Evolutionary conservation across 2,113 vertebrate species (phyloP).

Genomic region (Sialia sialis): DNA sequence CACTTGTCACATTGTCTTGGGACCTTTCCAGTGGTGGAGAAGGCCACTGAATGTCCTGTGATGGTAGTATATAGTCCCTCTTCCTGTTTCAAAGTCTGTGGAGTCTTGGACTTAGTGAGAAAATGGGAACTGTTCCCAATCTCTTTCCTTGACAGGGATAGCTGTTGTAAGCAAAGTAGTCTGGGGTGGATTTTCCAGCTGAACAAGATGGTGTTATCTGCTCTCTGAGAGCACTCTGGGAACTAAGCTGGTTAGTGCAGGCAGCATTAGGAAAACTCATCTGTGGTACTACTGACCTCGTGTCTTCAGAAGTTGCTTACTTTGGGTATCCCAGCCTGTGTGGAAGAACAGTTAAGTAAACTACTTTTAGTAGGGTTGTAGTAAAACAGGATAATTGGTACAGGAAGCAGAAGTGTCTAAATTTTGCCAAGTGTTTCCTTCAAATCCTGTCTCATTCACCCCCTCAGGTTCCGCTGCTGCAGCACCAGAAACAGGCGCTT

Average conservation of each 20-base stretch:
- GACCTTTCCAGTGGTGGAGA: neutral
- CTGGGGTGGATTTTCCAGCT: neutral
- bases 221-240: neutral
- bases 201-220: accelerated
- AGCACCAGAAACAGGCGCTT: conserved; percentile 88
- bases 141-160: neutral
- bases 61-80: neutral
- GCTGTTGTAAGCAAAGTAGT: neutral
- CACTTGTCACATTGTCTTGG: neutral
- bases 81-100: neutral
- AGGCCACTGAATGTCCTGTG: neutral
- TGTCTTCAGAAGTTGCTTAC: neutral
- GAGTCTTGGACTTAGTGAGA: neutral
- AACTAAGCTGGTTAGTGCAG: neutral
- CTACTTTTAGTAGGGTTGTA: neutral
- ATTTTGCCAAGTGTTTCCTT: neutral
- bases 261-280: neutral
- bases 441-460: neutral
- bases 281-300: neutral
- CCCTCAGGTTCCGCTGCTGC: conserved; percentile 75
- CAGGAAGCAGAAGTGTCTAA: neutral
- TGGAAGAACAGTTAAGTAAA: neutral
- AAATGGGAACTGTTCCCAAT: neutral
- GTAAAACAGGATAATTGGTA: neutral
- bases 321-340: neutral